Percentiles rank a stretch among this genome's conserved stretches.
Evolutionary conservation across 2,888 invertebrate genomes (phyloP).

Genomic region (Norana najaformis): DNA sequence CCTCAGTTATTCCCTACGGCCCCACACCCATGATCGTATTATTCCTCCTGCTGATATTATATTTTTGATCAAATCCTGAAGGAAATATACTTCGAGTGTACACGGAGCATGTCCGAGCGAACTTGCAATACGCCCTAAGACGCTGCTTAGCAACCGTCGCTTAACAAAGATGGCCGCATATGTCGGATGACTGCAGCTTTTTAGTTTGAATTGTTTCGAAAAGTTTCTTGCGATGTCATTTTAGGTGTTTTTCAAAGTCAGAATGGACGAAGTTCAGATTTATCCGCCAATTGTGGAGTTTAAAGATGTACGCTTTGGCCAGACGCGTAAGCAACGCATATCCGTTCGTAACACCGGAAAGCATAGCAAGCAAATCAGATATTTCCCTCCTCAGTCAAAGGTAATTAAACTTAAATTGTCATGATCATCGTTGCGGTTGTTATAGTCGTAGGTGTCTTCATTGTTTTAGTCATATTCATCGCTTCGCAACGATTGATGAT

Average conservation of each 20-base stretch:
- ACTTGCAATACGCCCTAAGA: neutral
- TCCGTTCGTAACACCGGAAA: constrained; percentile 59
- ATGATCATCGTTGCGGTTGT: neutral
- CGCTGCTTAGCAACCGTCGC: constrained; percentile 14
- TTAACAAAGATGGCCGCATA: neutral
- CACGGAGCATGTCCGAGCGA: constrained; percentile 13
- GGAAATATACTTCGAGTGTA: neutral
- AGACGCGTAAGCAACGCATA: constrained; percentile 51
- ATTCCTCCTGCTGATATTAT: too few relatives aligned
- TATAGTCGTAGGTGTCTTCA: neutral
- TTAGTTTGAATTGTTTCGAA: constrained; percentile 49
- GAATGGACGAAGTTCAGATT: constrained; percentile 55
- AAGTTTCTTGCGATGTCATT: neutral
- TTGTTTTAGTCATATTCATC: too few relatives aligned
- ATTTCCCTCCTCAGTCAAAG: constrained; percentile 59
- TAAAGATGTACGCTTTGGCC: constrained; percentile 49
- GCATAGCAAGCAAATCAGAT: constrained; percentile 56
- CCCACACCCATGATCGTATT: too few relatives aligned
- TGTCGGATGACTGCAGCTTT: neutral
- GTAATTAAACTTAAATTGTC: constrained; percentile 42
- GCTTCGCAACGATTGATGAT: neutral
- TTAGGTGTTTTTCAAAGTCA: neutral
- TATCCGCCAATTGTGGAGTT: constrained; percentile 57
- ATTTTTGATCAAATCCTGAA: too few relatives aligned
- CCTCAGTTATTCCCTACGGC: too few relatives aligned